Evolutionary conservation across 2,113 vertebrate genomes (phyloP).

Genomic region (Anarrhichthys ocellatus): DNA sequence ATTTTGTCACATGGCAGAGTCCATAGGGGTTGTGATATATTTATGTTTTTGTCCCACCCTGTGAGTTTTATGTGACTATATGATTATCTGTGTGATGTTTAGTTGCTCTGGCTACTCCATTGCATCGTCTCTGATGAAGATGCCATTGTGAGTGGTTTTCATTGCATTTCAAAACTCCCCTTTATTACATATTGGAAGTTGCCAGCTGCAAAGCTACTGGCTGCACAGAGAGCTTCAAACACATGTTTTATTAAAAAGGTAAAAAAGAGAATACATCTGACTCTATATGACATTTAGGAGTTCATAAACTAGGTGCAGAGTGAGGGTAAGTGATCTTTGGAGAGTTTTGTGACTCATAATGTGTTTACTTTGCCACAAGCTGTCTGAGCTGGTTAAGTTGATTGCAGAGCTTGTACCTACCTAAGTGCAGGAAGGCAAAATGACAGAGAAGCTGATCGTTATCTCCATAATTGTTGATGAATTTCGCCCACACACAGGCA

Average conservation of each 20-base stretch:
- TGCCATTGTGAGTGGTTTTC: constrained; percentile 68
- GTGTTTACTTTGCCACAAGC: constrained; percentile 5
- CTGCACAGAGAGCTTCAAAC: constrained; percentile 57
- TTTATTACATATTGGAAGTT: constrained; percentile 69
- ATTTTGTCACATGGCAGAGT: constrained; percentile 36
- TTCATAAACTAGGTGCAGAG: constrained; percentile 44
- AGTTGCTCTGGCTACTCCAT: constrained; percentile 23
- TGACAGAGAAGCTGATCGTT: neutral
- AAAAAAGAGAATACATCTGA: constrained; percentile 24
- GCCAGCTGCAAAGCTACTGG: constrained; percentile 63
- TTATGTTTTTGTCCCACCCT: constrained; percentile 12
- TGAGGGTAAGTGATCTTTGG: constrained; percentile 23
- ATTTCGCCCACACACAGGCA: constrained; percentile 33
- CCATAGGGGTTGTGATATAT: constrained; percentile 11
- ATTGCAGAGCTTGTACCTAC: constrained; percentile 18
- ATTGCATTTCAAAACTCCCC: constrained; percentile 65
- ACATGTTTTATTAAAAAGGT: constrained; percentile 64
- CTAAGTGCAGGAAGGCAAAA: neutral
- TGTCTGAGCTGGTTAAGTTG: constrained; percentile 15
- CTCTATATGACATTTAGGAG: constrained; percentile 34
- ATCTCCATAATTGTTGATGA: neutral
- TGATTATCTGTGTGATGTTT: constrained; percentile 21
- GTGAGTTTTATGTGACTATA: neutral
- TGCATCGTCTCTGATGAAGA: constrained; percentile 61
- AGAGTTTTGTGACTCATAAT: constrained; percentile 32